A percentile compares a stretch with the other conserved stretches of the same genome.
These are phyloP conservation scores for Indicator maculatus DNA, from an alignment of 2,113 vertebrate species.

Conservation along the genomic window DNA sequence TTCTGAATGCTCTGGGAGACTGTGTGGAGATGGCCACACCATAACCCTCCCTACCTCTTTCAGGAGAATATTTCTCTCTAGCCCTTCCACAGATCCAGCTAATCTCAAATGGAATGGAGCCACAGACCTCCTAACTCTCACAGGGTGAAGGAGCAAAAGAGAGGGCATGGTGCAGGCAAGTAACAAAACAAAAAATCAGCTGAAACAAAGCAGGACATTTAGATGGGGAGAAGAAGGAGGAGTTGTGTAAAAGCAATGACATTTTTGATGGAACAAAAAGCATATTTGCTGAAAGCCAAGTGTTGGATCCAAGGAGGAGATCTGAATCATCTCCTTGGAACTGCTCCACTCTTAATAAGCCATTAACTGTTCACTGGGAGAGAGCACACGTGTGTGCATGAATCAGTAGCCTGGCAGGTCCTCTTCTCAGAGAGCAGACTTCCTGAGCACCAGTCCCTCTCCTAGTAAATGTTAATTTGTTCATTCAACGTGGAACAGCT, in stretches of 20 bases:
- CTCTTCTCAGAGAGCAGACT: conserved; percentile 28
- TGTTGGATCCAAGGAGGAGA: conserved; percentile 5
- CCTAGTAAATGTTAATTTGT: conserved; percentile 31
- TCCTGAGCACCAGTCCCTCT: conserved; percentile 34
- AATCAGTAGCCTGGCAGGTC: conserved; percentile 42
- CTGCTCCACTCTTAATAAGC: conserved; percentile 48
- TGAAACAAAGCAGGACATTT: conserved; percentile 52
- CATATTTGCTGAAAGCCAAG: conserved; percentile 62
- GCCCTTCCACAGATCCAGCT: background rate
- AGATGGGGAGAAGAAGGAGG: conserved; percentile 10
- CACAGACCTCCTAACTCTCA: background rate
- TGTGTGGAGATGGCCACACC: background rate
- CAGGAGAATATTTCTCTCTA: background rate
- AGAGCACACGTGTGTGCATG: conserved; percentile 36
- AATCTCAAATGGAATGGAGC: background rate
- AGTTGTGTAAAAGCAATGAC: conserved; percentile 30
- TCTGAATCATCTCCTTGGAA: conserved; percentile 62
- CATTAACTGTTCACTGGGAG: conserved; percentile 42
- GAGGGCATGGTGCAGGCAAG: background rate
- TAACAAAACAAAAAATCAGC: background rate
- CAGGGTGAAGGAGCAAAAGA: background rate
- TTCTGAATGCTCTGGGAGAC: fast-evolving
- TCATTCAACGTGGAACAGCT: conserved; percentile 10
- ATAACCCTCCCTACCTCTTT: background rate
- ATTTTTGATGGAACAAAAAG: conserved; percentile 56